Evolutionary conservation across 2,888 invertebrate species (phyloP), one percentile per base, ranked within the genome.

Genomic region (Tipula confusa): DNA sequence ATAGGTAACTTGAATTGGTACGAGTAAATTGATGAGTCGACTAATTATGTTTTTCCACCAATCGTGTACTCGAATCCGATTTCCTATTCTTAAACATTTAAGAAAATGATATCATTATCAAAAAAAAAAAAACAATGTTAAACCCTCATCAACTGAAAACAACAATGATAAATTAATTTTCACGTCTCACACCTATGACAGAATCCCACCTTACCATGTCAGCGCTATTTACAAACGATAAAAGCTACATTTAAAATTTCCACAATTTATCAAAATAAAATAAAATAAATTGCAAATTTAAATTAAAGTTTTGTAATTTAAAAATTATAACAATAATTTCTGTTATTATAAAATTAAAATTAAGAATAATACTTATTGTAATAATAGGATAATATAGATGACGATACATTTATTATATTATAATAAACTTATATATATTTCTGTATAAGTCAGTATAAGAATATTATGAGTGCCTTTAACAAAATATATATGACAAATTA

Each of bases 391-490:
- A 64, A 64, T 64, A 64, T n/a, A 18, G 64, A 64, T 64, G 64
- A 64, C 18, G 64, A 18, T 64, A 64, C 64, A 64, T 64, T 64
- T 64, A 64, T 64, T n/a, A n/a, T n/a, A n/a, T n/a, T n/a, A 24
- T 64, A 64, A 64, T 64, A 64, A 64, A 64, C 64, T 64, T 64
- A 64, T 64, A 64, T 24, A 64, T 64, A 24, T 64, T 64, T 64
- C 64, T 64, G 64, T 64, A 64, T 64, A 64, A 64, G 64, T 64
- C 24, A 24, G 64, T 64, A 64, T 24, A 64, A 64, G 64, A 64
- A 64, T 64, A 64, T 64, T 64, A 64, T 64, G 64, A 64, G 64
- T 64, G 64, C 64, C 64, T 64, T 64, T 64, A 64, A 64, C 64
- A 64, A 64, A 24, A 64, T 64, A 48, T n/a, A n/a, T 48, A 64